Evolutionary conservation across 2,797 vertebrate genomes (phyloP).

Genomic region (Syngnathus rostellatus): DNA sequence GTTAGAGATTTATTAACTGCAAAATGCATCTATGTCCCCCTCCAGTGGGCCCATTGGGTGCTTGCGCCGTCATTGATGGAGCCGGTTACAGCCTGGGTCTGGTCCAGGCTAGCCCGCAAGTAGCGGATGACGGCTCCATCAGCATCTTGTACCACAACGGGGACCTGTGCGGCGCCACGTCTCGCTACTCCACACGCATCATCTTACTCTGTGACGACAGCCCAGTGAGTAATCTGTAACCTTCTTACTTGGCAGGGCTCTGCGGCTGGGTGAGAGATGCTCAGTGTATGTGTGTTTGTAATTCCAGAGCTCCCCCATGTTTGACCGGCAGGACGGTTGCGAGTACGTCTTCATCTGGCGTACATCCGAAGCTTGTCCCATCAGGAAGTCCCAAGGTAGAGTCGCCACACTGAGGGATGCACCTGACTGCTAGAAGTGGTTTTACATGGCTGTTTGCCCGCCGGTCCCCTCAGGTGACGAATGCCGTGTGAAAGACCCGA

Average conservation of each 20-base stretch:
- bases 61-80: conserved; percentile 69
- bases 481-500: conserved; percentile 82
- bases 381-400: conserved; percentile 70
- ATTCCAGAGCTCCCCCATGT: conserved; percentile 81
- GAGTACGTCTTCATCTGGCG: conserved; percentile 92
- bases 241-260: neutral
- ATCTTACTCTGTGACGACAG: conserved; percentile 83
- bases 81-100: conserved; percentile 76
- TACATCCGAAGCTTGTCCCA: conserved; percentile 84
- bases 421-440: neutral
- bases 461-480: conserved; percentile 64
- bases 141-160: conserved; percentile 85
- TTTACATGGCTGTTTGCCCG: neutral
- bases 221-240: conserved; percentile 63
- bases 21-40: neutral
- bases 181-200: conserved; percentile 82
- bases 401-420: neutral
- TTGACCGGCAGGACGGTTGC: conserved; percentile 77
- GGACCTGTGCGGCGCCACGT: conserved; percentile 68
- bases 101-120: conserved; percentile 81
- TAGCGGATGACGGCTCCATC: conserved; percentile 77
- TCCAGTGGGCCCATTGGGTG: conserved; percentile 79
- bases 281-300: neutral
- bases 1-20: neutral
- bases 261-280: neutral